A percentile compares a stretch with the other conserved stretches of the same genome.
These are phyloP conservation scores for Scaptomyza parva DNA, from an alignment of 2,888 invertebrate species.

Conservation along the genomic window DNA sequence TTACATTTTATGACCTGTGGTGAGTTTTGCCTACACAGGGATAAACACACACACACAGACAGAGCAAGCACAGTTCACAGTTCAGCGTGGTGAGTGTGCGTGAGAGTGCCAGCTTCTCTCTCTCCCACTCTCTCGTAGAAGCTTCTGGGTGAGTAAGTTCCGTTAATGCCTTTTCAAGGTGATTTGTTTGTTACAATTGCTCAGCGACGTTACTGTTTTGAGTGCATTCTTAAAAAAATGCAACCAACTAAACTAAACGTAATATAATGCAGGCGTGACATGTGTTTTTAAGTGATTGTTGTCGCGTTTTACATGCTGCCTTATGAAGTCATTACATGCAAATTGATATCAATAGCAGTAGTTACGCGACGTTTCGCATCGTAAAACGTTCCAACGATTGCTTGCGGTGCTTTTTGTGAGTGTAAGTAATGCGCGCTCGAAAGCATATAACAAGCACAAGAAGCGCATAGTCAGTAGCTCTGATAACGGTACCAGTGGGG, in stretches of 20 bases:
- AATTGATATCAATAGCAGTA: conserved; percentile 58
- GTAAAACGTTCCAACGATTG: conserved; percentile 37
- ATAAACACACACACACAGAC: background rate
- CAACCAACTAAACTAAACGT: conserved; percentile 7
- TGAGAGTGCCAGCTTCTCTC: background rate
- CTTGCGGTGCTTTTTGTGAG: conserved; percentile 7
- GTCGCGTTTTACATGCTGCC: conserved; percentile 26
- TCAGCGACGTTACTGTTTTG: background rate
- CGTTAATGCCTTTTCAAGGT: conserved; percentile 37
- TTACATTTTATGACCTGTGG: background rate
- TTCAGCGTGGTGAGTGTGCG: conserved; percentile 23
- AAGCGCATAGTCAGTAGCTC: too few relatives aligned
- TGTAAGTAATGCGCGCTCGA: conserved; percentile 6
- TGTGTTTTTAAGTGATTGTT: conserved; percentile 23
- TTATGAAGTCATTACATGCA: conserved; percentile 51
- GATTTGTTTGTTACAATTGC: conserved; percentile 20
- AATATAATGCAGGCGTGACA: conserved; percentile 6
- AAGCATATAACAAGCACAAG: conserved; percentile 17
- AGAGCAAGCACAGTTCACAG: background rate
- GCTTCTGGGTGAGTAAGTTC: conserved; percentile 9
- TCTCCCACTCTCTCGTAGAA: background rate
- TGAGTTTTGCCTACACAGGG: background rate
- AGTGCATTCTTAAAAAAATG: conserved; percentile 5
- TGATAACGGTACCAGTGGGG: background rate
- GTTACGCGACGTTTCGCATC: conserved; percentile 37